These are phyloP conservation scores for Yasuhikotakia modesta DNA, from an alignment of 2,797 vertebrate species.

Conservation along the genomic window DNA sequence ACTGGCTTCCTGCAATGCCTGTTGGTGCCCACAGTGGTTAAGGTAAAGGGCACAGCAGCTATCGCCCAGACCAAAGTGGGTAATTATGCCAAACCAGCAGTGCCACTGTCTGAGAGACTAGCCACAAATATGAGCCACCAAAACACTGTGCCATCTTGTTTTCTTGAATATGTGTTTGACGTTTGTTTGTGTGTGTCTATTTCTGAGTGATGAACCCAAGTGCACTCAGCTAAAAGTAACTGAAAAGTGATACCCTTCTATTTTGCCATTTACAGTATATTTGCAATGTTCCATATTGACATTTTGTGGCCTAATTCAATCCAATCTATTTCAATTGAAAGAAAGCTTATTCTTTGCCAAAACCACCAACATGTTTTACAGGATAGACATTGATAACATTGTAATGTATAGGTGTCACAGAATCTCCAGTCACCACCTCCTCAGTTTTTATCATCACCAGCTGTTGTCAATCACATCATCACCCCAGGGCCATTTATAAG, in stretches of 20 bases:
- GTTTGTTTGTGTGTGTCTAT: slow-evolving; percentile 24
- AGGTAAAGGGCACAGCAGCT: slow-evolving; percentile 34
- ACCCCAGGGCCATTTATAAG: too few relatives aligned
- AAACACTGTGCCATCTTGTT: slow-evolving; percentile 35
- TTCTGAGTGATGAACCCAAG: slow-evolving; percentile 17
- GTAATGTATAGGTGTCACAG: neutral
- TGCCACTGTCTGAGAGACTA: slow-evolving; percentile 42
- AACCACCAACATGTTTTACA: neutral
- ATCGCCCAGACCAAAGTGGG: slow-evolving; percentile 34
- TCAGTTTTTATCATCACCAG: too few relatives aligned
- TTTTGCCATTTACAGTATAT: slow-evolving; percentile 27
- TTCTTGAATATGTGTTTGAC: slow-evolving; percentile 24
- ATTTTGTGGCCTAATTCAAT: neutral
- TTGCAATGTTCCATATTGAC: neutral
- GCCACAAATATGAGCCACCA: slow-evolving; percentile 49
- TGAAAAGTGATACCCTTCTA: slow-evolving; percentile 26
- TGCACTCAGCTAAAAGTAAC: neutral
- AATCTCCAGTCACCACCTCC: too few relatives aligned
- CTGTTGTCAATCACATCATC: too few relatives aligned
- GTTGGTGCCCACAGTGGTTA: slow-evolving; percentile 43
- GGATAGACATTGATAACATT: neutral
- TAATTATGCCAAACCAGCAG: slow-evolving; percentile 51
- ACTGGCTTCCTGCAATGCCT: slow-evolving; percentile 1
- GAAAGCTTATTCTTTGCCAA: neutral
- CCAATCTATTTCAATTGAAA: neutral